Evolutionary conservation across 2,113 vertebrate genomes (phyloP).

Genomic region (Lagenorhynchus albirostris): DNA sequence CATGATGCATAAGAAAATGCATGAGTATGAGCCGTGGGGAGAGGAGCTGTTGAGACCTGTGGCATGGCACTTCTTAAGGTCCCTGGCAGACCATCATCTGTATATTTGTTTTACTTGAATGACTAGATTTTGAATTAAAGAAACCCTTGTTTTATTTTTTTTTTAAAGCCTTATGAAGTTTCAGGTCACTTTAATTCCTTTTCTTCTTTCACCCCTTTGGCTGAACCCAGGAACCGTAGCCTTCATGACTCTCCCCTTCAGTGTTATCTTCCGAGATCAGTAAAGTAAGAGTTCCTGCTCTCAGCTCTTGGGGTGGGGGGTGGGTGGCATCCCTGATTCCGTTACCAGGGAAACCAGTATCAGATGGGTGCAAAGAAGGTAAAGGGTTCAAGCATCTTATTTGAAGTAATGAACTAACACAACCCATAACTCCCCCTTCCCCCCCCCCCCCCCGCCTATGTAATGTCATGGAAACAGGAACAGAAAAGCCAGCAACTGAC

Average conservation of each 20-base stretch:
- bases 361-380: slow-evolving; percentile 55
- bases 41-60: not conserved
- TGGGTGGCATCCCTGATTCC: not conserved
- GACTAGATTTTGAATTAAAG: slow-evolving; percentile 34
- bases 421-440: not conserved
- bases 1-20: not conserved
- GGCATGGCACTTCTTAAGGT: not conserved
- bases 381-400: slow-evolving; percentile 51
- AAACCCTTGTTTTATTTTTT: not conserved
- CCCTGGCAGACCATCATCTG: not conserved
- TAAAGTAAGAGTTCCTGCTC: not conserved
- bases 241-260: not conserved
- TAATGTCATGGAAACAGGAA: slow-evolving; percentile 58
- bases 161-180: slow-evolving; percentile 24
- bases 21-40: not conserved
- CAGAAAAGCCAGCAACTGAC: slow-evolving; percentile 22
- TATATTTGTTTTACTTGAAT: slow-evolving; percentile 36
- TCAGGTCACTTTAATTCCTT: not conserved
- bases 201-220: not conserved
- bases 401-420: slow-evolving; percentile 51
- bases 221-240: not conserved
- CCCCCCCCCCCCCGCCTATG: not conserved
- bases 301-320: not conserved
- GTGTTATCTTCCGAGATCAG: not conserved
- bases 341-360: slow-evolving; percentile 52